A percentile compares a stretch with the other conserved stretches of the same genome.
These are phyloP conservation scores for Actinemys pallida DNA, from an alignment of 2,113 vertebrate genomes.

Conservation along the genomic window DNA sequence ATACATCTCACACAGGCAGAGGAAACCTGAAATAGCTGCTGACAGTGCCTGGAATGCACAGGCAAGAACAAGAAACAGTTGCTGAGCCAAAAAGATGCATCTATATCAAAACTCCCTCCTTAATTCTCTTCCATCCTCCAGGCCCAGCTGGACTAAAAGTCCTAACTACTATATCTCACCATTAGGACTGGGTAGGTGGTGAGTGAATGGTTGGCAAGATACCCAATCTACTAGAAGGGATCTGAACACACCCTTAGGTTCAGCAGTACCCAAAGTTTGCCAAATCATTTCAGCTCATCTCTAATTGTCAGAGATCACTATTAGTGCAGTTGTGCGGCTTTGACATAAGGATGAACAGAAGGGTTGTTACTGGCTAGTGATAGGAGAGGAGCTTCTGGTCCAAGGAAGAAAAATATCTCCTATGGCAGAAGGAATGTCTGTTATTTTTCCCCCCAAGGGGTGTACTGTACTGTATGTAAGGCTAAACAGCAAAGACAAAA, in stretches of 20 bases:
- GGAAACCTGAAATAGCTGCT: conserved; percentile 29
- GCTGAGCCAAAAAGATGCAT: conserved; percentile 18
- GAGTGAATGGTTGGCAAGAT: background rate
- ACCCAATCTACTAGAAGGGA: background rate
- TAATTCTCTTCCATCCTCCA: background rate
- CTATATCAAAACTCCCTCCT: conserved; percentile 45
- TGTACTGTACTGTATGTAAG: background rate
- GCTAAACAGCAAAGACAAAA: background rate
- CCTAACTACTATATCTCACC: conserved; percentile 41
- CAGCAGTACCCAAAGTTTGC: conserved; percentile 26
- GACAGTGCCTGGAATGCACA: conserved; percentile 37
- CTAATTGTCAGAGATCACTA: conserved; percentile 77
- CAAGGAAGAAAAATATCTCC: conserved; percentile 74
- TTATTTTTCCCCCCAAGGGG: background rate
- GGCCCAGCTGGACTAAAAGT: conserved; percentile 43
- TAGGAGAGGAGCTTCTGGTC: conserved; percentile 78
- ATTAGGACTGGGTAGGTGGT: background rate
- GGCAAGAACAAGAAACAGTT: conserved; percentile 33
- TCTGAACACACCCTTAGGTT: conserved; percentile 38
- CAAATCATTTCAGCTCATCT: conserved; percentile 54
- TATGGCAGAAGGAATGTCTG: conserved; percentile 65
- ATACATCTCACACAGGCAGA: conserved; percentile 21
- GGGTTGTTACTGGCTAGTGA: conserved; percentile 81
- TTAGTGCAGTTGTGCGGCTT: conserved; percentile 73
- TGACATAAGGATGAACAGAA: conserved; percentile 84